These are phyloP conservation scores for Carlito syrichta DNA, from an alignment of 2,113 vertebrate genomes.

Conservation along the genomic window DNA sequence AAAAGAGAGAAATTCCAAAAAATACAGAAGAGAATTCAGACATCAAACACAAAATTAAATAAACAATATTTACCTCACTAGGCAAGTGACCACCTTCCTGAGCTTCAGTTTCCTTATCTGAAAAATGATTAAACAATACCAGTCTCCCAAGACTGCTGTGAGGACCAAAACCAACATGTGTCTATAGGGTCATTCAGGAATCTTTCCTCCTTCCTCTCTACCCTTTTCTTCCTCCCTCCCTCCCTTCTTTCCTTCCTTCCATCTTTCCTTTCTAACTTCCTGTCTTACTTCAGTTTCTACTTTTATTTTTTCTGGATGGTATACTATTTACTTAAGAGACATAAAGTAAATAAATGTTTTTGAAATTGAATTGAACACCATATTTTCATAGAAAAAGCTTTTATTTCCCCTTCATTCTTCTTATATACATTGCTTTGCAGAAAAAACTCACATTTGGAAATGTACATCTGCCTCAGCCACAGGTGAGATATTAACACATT, in stretches of 20 bases:
- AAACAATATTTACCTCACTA: not conserved
- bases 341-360: not conserved
- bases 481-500: not conserved
- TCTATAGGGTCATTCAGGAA: not conserved
- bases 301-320: not conserved
- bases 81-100: not conserved
- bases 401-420: not conserved
- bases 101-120: not conserved
- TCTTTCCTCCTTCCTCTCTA: not conserved
- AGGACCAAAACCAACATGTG: not conserved
- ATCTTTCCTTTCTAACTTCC: not conserved
- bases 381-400: not conserved
- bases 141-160: not conserved
- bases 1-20: not conserved
- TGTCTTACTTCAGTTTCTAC: not conserved
- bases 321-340: not conserved
- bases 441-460: constrained; percentile 4
- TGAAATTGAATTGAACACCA: not conserved
- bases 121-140: not conserved
- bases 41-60: not conserved
- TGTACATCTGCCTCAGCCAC: not conserved
- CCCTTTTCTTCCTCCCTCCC: too few relatives aligned
- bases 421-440: not conserved
- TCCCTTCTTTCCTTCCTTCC: not conserved
- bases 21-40: not conserved